These are phyloP conservation scores for Calliopsis andreniformis DNA, from an alignment of 1,140 invertebrate genomes.

Conservation along the genomic window DNA sequence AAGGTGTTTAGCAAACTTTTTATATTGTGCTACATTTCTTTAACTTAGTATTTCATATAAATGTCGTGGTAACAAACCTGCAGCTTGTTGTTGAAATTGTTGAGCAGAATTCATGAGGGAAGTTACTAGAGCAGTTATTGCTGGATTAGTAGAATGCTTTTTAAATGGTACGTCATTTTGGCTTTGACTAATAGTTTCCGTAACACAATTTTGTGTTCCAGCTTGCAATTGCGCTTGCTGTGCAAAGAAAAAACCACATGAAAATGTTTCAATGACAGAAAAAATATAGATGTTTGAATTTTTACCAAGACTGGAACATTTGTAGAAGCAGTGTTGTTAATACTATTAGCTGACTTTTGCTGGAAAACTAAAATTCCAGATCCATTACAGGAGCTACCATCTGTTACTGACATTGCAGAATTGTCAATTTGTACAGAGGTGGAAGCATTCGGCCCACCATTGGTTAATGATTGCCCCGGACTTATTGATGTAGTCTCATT, in stretches of 20 bases:
- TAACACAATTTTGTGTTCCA: slow-evolving; percentile 74
- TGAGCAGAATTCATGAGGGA: slow-evolving; percentile 91
- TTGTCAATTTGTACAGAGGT: slow-evolving; percentile 76
- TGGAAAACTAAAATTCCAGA: slow-evolving; percentile 82
- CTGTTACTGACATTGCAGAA: slow-evolving; percentile 70
- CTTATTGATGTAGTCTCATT: slow-evolving; percentile 67
- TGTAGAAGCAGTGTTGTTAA: slow-evolving; percentile 77
- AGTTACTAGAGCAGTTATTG: slow-evolving; percentile 88
- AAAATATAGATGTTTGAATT: neutral
- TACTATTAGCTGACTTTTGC: slow-evolving; percentile 73
- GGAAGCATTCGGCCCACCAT: slow-evolving; percentile 66
- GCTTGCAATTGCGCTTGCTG: slow-evolving; percentile 84
- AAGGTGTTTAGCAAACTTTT: slow-evolving; percentile 20
- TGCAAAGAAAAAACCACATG: slow-evolving; percentile 54
- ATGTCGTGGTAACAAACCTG: slow-evolving; percentile 72
- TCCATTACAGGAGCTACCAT: slow-evolving; percentile 80
- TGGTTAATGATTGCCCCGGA: slow-evolving; percentile 70
- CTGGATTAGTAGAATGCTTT: slow-evolving; percentile 86
- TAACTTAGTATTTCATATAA: slow-evolving; percentile 4
- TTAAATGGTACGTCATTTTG: slow-evolving; percentile 83
- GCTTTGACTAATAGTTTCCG: slow-evolving; percentile 72
- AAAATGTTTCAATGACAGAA: neutral
- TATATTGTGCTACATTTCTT: neutral
- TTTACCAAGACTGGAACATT: slow-evolving; percentile 83
- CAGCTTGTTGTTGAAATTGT: slow-evolving; percentile 88